phyloP scores from a whole-genome alignment of 2,113 vertebrate genomes.

The Sminthopsis crassicaudata region DNA sequence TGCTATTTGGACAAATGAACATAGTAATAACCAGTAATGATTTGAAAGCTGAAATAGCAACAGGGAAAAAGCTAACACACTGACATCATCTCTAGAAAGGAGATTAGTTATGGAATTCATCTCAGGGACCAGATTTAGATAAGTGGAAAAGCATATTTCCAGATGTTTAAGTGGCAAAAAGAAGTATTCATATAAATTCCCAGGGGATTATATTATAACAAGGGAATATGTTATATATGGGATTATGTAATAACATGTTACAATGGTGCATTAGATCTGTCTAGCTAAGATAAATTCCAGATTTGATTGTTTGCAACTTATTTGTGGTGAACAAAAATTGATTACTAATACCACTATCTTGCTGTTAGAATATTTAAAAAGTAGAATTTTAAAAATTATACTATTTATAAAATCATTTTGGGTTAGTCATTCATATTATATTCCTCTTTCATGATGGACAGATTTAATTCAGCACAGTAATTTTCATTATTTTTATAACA shows the following conservation, averaged over 20 bases:
- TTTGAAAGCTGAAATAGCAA: background rate
- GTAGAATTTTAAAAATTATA: conserved; percentile 14
- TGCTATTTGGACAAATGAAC: background rate
- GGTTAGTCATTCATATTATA: background rate
- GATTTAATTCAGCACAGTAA: background rate
- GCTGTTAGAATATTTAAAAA: too few species aligned
- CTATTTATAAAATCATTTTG: background rate
- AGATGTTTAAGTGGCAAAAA: background rate
- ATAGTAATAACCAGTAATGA: background rate
- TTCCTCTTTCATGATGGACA: accelerated
- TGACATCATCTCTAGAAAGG: conserved; percentile 19
- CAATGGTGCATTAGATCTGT: background rate
- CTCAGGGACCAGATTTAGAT: background rate
- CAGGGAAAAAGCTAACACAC: background rate
- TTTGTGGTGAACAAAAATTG: background rate
- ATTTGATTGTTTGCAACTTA: conserved; percentile 11
- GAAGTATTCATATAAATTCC: background rate
- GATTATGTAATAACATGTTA: background rate
- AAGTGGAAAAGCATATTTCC: background rate
- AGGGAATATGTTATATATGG: background rate
- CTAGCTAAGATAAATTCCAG: background rate
- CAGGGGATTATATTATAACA: background rate
- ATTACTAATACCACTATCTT: background rate
- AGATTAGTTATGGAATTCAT: background rate
- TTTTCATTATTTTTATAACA: background rate